Base-by-base conservation (phyloP, 2,797 vertebrate species). In the Uromys caudimaculatus region DNA sequence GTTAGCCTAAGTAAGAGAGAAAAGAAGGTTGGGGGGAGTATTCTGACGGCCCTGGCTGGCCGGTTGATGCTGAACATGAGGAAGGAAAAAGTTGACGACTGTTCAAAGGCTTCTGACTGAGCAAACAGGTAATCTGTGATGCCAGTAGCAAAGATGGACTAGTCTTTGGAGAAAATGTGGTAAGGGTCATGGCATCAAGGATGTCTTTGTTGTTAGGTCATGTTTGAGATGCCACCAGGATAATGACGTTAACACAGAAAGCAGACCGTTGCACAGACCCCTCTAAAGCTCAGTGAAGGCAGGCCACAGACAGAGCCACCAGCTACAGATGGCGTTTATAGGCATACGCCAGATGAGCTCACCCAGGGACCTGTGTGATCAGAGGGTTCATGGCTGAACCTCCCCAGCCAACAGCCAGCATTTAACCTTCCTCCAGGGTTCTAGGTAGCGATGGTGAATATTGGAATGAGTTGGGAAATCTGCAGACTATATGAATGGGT, bases 261-360 rank as follows among this genome's bases (percentile, higher is more conserved):
- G 5, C 62, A n/a, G 3, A 54, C 4, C 19, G 14, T 17, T 62
- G 69, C 10, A 83, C 41, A 62, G 13, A 60, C n/a, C 73, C 69
- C n/a, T 79, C 35, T 85, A n/a, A 88, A 73, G 35, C 32, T 93
- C 38, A 81, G 54, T 69, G 19, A 93, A 84, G 50, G 38, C 76
- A 87, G 8, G 69, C 83, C 86, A n/a, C n/a, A n/a, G n/a, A 41
- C 54, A 93, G 90, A 93, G 24, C 60, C 78, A 89, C 52, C 35
- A 88, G 77, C 88, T 41, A 85, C n/a, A 91, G 54, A 47, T 0
- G 52, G 64, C 0, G 91, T 76, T 90, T 87, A 77, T 86, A 64
- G 88, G 58, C 88, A 81, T 27, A 54, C n/a, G 81, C 71, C 54
- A 77, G 94, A 54, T 8, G 79, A 78, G 78, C 69, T 73, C n/a